A percentile compares a stretch with the other conserved stretches of the same genome.
Evolutionary conservation across 2,113 vertebrate genomes (phyloP).

Genomic region (Notechis scutatus): DNA sequence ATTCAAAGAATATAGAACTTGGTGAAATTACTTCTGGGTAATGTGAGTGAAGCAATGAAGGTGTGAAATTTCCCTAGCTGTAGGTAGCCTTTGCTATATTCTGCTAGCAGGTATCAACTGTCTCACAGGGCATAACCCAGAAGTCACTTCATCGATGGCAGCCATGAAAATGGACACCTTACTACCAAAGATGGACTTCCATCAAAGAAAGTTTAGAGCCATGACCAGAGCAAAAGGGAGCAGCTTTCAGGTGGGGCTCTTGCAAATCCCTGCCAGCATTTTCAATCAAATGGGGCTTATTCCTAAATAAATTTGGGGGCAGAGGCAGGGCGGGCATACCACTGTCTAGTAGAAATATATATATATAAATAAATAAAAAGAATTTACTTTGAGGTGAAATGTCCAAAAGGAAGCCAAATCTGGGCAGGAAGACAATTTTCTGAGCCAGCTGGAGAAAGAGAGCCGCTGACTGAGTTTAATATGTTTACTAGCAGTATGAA

Average conservation of each 20-base stretch:
- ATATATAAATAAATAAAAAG: background rate
- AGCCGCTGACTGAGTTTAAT: background rate
- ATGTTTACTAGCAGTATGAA: background rate
- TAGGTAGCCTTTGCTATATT: background rate
- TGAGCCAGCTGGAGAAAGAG: background rate
- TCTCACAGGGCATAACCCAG: background rate
- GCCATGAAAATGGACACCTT: background rate
- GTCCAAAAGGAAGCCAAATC: background rate
- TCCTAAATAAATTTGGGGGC: background rate
- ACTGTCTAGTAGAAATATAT: background rate
- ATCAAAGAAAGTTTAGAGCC: background rate
- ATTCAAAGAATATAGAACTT: background rate
- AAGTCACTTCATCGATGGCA: background rate
- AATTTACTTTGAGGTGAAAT: background rate
- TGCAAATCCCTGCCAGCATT: background rate
- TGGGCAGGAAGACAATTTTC: background rate
- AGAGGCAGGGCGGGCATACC: background rate
- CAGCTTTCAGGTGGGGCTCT: background rate
- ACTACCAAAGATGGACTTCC: background rate
- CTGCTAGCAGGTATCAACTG: background rate
- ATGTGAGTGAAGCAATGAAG: background rate
- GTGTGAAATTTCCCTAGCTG: background rate
- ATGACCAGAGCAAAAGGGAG: background rate
- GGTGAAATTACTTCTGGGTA: background rate
- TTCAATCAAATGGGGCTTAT: background rate